Base-by-base conservation (phyloP, 2,797 vertebrate species). In the Phoebastria nigripes region DNA sequence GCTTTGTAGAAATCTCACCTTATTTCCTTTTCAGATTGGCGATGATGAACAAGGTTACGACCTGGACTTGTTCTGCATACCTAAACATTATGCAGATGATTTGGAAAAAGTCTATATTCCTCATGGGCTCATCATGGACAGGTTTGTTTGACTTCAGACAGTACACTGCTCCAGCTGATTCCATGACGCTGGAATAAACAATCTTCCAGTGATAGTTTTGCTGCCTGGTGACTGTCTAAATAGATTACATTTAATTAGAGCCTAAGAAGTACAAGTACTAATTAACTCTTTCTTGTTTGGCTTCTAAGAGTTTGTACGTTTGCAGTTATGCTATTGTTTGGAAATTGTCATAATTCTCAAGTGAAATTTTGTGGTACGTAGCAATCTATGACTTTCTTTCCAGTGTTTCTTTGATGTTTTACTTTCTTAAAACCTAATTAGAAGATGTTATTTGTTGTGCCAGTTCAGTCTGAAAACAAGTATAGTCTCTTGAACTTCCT, bases 31-130 rank as follows among this genome's bases (percentile, higher is more conserved):
- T 96, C 98, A 99, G 99, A 99, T 99, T 95, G 98, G 98, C 2
- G 99, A 99, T 94, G 99, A 99, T 58, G 99, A 99, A 97, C 98
- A 99, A 97, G 99, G 99, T 35, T 99, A 99, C 15, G 99, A 99
- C 98, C 98, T 99, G 94, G 98, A 99, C 97, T 98, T 99, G 66
- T 99, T 99, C 97, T 99, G 99, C 97, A 99, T 99, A 97, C 99
- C 99, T 87, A 99, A 99, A 97, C 99, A 99, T 97, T 99, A 99
- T 51, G 98, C 98, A 7, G 69, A 98, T 20, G 99, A 99, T 97
- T 98, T 99, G 98, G 99, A 99, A 93, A 98, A 98, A 92, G 99
- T 99, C 94, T 99, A 99, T 98, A 99, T 99, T 97, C 99, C 99
- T 94, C 99, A 99, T 56, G 99, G 99, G 79, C 98, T 99, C 96